Conservation (phyloP, 2,113 vertebrate genomes). For the Sminthopsis crassicaudata region DNA sequence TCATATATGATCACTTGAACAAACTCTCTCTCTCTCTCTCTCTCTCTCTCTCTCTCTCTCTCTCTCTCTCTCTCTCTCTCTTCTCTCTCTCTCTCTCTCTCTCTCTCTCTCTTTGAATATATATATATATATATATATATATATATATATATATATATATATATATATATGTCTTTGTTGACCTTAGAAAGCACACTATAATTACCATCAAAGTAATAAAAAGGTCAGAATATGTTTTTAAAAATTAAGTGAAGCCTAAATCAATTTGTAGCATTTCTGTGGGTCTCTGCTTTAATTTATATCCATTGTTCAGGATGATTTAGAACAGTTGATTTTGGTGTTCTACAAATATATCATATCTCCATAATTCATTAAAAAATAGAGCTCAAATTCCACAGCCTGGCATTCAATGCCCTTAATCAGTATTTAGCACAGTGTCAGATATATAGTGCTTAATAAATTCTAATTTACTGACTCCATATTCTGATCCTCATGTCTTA, state of each 20-base stretch:
- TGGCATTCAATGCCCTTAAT: background rate
- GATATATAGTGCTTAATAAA: background rate
- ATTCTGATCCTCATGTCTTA: background rate
- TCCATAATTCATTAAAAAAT: background rate
- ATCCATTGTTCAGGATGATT: conserved; percentile 7
- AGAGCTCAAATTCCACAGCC: background rate
- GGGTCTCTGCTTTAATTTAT: conserved; percentile 66
- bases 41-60: too few species aligned
- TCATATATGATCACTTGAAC: conserved; percentile 34
- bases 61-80: too few species aligned
- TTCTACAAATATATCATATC: background rate
- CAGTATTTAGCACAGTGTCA: background rate
- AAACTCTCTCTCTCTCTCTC: background rate
- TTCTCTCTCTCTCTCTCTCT: too few species aligned
- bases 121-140: too few species aligned
- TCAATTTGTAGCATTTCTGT: conserved; percentile 49
- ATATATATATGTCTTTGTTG: conserved; percentile 50
- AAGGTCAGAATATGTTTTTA: conserved; percentile 68
- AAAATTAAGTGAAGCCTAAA: conserved; percentile 61
- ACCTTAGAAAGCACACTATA: conserved; percentile 56
- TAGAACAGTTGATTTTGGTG: background rate
- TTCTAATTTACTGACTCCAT: background rate
- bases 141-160: background rate
- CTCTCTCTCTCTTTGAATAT: too few species aligned
- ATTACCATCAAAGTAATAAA: conserved; percentile 74